Percentiles rank a stretch among this genome's conserved stretches.
Conservation (phyloP, 1,140 invertebrate genomes). For the Acyrthosiphon pisum region DNA sequence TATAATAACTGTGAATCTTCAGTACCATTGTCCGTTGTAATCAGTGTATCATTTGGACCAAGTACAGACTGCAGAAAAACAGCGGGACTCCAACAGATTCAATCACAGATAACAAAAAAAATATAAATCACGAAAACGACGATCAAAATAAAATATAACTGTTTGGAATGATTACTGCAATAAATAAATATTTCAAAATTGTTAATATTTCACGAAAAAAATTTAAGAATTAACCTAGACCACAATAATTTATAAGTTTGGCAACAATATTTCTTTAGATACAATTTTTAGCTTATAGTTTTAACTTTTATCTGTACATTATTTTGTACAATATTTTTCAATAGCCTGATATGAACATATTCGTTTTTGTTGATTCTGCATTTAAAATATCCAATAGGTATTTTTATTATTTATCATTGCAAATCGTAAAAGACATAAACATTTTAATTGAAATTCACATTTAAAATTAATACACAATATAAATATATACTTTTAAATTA, state of each 20-base stretch:
- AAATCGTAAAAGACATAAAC: not conserved
- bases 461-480: not conserved
- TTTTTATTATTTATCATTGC: not conserved
- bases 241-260: not conserved
- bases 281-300: not conserved
- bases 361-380: not conserved
- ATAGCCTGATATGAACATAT: not conserved
- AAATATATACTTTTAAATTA: not conserved
- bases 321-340: not conserved
- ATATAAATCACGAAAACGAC: conserved; percentile 15
- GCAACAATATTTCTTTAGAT: not conserved
- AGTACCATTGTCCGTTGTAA: conserved; percentile 12
- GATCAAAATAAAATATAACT: conserved; percentile 26
- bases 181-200: conserved; percentile 15
- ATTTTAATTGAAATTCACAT: not conserved
- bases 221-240: not conserved
- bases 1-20: conserved; percentile 42
- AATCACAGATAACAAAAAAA: not conserved
- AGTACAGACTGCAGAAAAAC: conserved; percentile 31
- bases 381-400: not conserved
- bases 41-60: conserved; percentile 35
- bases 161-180: not conserved
- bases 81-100: conserved; percentile 13
- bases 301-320: not conserved
- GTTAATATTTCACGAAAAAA: not conserved